Evolutionary conservation across 1,140 invertebrate species (phyloP), one percentile per base, ranked within the genome.

Genomic region (Orchestia grillus): DNA sequence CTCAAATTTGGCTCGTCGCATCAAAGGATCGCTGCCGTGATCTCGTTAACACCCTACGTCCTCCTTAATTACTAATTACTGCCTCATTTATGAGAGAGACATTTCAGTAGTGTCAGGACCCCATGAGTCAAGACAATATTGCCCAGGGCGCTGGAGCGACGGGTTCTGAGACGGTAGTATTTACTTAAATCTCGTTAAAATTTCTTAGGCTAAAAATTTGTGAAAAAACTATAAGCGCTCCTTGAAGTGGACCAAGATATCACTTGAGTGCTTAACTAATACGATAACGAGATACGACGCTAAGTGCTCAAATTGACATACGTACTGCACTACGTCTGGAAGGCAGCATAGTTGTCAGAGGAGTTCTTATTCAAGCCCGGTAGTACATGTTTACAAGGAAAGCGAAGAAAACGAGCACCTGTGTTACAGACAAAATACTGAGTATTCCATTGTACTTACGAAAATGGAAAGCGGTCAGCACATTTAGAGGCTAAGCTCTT

Each of bases 61-160:
- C 43, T 42, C 88, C 88, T 90, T 41, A 90, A 90, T 90, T 90
- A 90, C 88, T 90, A 90, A 90, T 90, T 90, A 90, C 4, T 6
- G 88, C 41, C 88, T 90, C 8, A 90, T 90, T 90, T 41, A 90
- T 44, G 36, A 41, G 88, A 23, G 0, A 23, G 62, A 77, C 62
- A 77, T 77, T 77, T 77, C 15, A 77, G 28, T 15, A 77, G 62
- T 77, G 28, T 77, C 62, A 77, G 62, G 1, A 19, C 62, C 28
- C 15, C 28, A 77, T 28, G 62, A 77, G 62, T 77, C 11, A 77
- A 8, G 62, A 77, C 36, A 15, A 77, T 77, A 36, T 77, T 36
- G 62, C 62, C 36, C 62, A n/a, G 28, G 15, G 28, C 36, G 36
- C 36, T 77, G 28, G 11, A 15, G 3, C 28, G 28, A 15, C 62